phyloP scores from a whole-genome alignment of 2,113 vertebrate genomes.

The Galbula dea region DNA sequence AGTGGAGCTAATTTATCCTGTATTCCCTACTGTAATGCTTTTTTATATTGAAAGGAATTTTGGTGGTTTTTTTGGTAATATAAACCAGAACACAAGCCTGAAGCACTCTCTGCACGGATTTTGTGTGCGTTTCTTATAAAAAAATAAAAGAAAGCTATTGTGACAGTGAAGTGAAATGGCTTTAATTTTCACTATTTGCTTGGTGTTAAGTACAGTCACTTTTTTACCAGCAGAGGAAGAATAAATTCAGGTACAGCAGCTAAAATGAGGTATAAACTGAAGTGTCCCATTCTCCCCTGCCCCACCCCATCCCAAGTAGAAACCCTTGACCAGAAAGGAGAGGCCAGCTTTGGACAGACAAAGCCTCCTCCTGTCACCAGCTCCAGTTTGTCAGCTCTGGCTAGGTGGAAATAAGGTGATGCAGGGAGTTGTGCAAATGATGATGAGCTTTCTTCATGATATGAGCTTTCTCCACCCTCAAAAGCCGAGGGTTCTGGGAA shows the following conservation, averaged over 20 bases:
- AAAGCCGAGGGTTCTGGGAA: neutral
- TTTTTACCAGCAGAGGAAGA: constrained; percentile 29
- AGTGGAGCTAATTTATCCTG: constrained; percentile 76
- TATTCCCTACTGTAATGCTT: constrained; percentile 65
- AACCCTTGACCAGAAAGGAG: neutral
- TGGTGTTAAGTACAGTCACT: constrained; percentile 45
- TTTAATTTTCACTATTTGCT: constrained; percentile 57
- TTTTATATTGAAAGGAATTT: constrained; percentile 71
- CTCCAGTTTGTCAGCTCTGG: neutral
- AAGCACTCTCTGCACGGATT: constrained; percentile 70
- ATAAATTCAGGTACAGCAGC: constrained; percentile 46
- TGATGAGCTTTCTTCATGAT: neutral
- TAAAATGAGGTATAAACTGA: constrained; percentile 58
- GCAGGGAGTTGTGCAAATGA: neutral
- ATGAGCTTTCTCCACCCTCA: neutral
- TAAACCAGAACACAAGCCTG: constrained; percentile 67
- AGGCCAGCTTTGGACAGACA: neutral
- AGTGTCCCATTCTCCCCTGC: neutral
- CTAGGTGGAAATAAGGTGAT: neutral
- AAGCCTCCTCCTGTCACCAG: neutral
- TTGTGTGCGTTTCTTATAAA: constrained; percentile 76
- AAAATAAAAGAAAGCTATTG: constrained; percentile 68
- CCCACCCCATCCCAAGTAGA: neutral
- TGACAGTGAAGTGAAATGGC: constrained; percentile 64
- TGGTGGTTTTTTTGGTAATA: constrained; percentile 66